A percentile compares a stretch with the other conserved stretches of the same genome.
These are phyloP conservation scores for Drosophila mimetica DNA, from an alignment of 2,888 invertebrate species.

Conservation along the genomic window DNA sequence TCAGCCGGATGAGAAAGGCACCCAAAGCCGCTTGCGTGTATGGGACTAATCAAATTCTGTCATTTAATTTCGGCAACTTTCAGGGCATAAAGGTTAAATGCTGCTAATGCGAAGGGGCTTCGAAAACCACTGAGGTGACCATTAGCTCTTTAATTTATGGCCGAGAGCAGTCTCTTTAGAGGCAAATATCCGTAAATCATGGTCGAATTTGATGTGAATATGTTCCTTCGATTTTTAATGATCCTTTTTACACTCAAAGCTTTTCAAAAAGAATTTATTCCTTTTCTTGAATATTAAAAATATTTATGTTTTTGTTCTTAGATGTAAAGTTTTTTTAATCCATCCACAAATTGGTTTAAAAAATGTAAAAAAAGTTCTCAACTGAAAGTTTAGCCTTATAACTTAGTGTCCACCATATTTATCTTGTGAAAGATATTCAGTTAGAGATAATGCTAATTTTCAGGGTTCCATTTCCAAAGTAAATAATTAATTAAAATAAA, in stretches of 20 bases:
- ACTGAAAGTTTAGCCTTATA: too few relatives aligned
- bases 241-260: not conserved
- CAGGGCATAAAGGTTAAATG: slow-evolving; percentile 60
- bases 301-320: not conserved
- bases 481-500: too few relatives aligned
- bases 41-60: slow-evolving; percentile 64
- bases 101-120: slow-evolving; percentile 34
- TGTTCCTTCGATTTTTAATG: not conserved
- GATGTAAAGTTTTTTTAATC: too few relatives aligned
- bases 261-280: not conserved
- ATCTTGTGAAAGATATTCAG: too few relatives aligned
- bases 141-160: slow-evolving; percentile 25
- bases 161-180: not conserved
- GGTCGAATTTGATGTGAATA: not conserved
- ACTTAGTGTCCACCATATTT: too few relatives aligned
- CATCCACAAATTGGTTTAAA: too few relatives aligned
- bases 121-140: slow-evolving; percentile 29
- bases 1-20: slow-evolving; percentile 8
- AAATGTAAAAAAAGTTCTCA: too few relatives aligned
- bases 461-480: too few relatives aligned
- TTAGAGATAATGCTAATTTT: too few relatives aligned
- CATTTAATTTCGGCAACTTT: slow-evolving; percentile 62
- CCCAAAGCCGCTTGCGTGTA: slow-evolving; percentile 58
- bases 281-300: not conserved
- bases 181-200: slow-evolving; percentile 7